Conservation (phyloP, 1,140 invertebrate genomes). For the Asobara japonica region DNA sequence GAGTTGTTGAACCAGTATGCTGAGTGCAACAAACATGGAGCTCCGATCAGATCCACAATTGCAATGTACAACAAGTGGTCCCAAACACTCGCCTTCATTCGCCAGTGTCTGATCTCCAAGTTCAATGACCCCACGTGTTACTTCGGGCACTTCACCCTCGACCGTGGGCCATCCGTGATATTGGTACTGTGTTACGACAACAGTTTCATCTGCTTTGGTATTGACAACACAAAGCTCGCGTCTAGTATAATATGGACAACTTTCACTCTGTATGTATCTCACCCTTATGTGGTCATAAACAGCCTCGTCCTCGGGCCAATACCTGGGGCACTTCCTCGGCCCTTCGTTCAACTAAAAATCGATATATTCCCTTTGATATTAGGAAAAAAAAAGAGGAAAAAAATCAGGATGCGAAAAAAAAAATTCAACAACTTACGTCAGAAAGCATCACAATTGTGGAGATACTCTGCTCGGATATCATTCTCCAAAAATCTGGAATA, state of each 20-base stretch:
- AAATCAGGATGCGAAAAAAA: too few species aligned
- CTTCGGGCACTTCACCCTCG: conserved; percentile 86
- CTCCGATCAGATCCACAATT: conserved; percentile 87
- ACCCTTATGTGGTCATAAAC: conserved; percentile 86
- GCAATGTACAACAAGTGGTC: conserved; percentile 84
- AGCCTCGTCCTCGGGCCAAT: conserved; percentile 91
- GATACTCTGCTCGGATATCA: conserved; percentile 94
- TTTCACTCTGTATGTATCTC: conserved; percentile 87
- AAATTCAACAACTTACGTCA: conserved; percentile 71
- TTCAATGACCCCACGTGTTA: conserved; percentile 84
- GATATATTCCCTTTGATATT: neutral
- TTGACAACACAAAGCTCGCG: conserved; percentile 85
- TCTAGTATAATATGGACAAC: conserved; percentile 85
- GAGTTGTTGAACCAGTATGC: conserved; percentile 85
- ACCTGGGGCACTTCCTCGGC: conserved; percentile 83
- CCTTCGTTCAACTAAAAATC: conserved; percentile 74
- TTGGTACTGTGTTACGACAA: conserved; percentile 83
- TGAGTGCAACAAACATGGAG: conserved; percentile 88
- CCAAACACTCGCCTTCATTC: conserved; percentile 65
- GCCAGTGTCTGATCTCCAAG: conserved; percentile 77
- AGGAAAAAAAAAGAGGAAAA: neutral
- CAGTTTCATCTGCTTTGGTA: conserved; percentile 75
- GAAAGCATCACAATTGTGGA: conserved; percentile 94
- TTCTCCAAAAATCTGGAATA: conserved; percentile 94
- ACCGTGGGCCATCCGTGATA: conserved; percentile 91